Conservation (phyloP, 2,888 invertebrate genomes). For the Colletes collaris region DNA sequence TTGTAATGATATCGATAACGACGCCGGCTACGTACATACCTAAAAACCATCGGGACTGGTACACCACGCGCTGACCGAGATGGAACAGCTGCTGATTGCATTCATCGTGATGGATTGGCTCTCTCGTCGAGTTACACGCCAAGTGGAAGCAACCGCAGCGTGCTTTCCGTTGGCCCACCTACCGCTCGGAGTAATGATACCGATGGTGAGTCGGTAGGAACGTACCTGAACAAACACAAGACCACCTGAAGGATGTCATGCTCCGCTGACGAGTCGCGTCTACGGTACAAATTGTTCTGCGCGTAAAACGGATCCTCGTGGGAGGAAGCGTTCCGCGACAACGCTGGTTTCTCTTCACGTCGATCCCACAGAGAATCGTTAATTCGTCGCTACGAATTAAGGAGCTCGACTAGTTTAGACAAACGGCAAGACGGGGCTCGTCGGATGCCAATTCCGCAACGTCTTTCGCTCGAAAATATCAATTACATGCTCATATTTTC, state of each 20-base stretch:
- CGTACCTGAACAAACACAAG: slow-evolving; percentile 51
- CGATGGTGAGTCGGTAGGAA: slow-evolving; percentile 46
- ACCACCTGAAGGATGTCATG: slow-evolving; percentile 11
- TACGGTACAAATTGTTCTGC: not conserved
- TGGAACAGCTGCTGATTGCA: slow-evolving; percentile 67
- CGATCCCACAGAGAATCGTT: no score
- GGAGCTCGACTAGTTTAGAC: no score
- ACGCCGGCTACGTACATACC: slow-evolving; percentile 35
- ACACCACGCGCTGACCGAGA: slow-evolving; percentile 7
- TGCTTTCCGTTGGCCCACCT: slow-evolving; percentile 62
- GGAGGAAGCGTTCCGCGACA: no score
- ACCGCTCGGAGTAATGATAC: slow-evolving; percentile 66
- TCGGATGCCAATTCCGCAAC: no score
- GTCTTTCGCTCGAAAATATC: no score
- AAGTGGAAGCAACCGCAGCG: slow-evolving; percentile 53
- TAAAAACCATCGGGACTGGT: slow-evolving; percentile 55
- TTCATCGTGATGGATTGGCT: slow-evolving; percentile 67
- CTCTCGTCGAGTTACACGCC: slow-evolving; percentile 51
- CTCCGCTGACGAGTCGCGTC: slow-evolving; percentile 17
- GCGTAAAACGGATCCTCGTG: slow-evolving; percentile 3
- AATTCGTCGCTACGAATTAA: no score
- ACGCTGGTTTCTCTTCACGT: no score
- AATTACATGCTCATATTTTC: no score
- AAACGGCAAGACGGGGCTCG: no score
- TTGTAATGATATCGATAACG: slow-evolving; percentile 73